A percentile compares a stretch with the other conserved stretches of the same genome.
These are phyloP conservation scores for Eupithecia pulchellata DNA, from an alignment of 2,888 invertebrate genomes.

Conservation along the genomic window DNA sequence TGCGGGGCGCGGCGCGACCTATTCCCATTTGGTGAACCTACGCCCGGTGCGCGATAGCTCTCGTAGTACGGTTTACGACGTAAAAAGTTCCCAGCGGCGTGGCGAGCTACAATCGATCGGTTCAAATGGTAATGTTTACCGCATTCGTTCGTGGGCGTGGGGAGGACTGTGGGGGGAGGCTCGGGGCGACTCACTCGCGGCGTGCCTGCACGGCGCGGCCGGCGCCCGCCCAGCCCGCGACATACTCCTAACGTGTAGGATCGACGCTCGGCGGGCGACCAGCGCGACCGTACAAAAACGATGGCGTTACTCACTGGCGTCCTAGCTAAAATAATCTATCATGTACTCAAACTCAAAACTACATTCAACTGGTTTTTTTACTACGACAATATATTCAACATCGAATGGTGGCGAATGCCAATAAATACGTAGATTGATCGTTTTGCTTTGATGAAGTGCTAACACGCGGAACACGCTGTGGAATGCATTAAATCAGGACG, in stretches of 20 bases:
- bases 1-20: neutral
- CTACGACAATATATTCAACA: constrained; percentile 38
- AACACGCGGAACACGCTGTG: constrained; percentile 45
- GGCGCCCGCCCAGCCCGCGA: constrained; percentile 42
- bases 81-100: constrained; percentile 16
- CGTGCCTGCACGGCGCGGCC: constrained; percentile 34
- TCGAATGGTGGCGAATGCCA: constrained; percentile 40
- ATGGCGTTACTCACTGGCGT: constrained; percentile 22
- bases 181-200: neutral
- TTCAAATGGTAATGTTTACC: neutral
- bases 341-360: constrained; percentile 15
- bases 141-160: neutral
- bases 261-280: constrained; percentile 51
- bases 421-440: constrained; percentile 38
- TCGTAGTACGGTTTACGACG: neutral
- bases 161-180: constrained; percentile 8
- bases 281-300: constrained; percentile 50
- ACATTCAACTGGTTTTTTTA: constrained; percentile 32
- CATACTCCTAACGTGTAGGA: constrained; percentile 31
- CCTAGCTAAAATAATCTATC: constrained; percentile 34
- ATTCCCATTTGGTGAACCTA: constrained; percentile 8
- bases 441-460: constrained; percentile 43
- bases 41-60: neutral
- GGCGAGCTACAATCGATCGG: constrained; percentile 15
- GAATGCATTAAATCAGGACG: constrained; percentile 56